These are phyloP conservation scores for Cladopsammia gracilis DNA, from an alignment of 64 coral and sea anemone species.

Conservation along the genomic window DNA sequence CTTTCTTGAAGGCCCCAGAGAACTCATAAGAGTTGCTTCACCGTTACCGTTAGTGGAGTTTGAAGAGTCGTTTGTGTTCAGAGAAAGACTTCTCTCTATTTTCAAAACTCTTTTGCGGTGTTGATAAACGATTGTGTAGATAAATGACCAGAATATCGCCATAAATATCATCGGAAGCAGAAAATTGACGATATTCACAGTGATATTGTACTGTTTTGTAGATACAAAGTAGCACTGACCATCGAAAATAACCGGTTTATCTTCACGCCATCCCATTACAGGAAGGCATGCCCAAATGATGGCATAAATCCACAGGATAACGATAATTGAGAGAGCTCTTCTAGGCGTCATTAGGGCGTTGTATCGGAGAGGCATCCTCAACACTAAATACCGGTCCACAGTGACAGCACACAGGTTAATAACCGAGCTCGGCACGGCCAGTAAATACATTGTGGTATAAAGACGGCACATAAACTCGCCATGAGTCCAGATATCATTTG, in stretches of 20 bases:
- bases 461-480: slow-evolving; percentile 78
- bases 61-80: slow-evolving; percentile 72
- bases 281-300: slow-evolving; percentile 70
- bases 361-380: slow-evolving; percentile 84
- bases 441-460: slow-evolving; percentile 84
- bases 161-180: slow-evolving; percentile 89
- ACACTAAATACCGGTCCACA: slow-evolving; percentile 82
- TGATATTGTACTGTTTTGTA: slow-evolving; percentile 47
- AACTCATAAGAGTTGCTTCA: slow-evolving; percentile 33
- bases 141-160: slow-evolving; percentile 85
- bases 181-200: slow-evolving; percentile 77
- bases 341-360: slow-evolving; percentile 74
- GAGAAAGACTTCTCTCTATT: slow-evolving; percentile 85
- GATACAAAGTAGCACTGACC: slow-evolving; percentile 25
- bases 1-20: slow-evolving; percentile 3
- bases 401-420: slow-evolving; percentile 93
- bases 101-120: slow-evolving; percentile 82
- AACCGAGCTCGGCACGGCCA: slow-evolving; percentile 75
- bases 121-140: slow-evolving; percentile 82
- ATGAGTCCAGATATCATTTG: slow-evolving; percentile 43
- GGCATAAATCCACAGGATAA: slow-evolving; percentile 79
- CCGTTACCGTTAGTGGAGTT: slow-evolving; percentile 74
- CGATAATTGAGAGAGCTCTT: slow-evolving; percentile 57
- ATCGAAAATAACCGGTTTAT: neutral
- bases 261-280: slow-evolving; percentile 60